Percentiles rank a stretch among this genome's conserved stretches.
Evolutionary conservation across 2,797 vertebrate species (phyloP).

Genomic region (Eulemur coronatus): DNA sequence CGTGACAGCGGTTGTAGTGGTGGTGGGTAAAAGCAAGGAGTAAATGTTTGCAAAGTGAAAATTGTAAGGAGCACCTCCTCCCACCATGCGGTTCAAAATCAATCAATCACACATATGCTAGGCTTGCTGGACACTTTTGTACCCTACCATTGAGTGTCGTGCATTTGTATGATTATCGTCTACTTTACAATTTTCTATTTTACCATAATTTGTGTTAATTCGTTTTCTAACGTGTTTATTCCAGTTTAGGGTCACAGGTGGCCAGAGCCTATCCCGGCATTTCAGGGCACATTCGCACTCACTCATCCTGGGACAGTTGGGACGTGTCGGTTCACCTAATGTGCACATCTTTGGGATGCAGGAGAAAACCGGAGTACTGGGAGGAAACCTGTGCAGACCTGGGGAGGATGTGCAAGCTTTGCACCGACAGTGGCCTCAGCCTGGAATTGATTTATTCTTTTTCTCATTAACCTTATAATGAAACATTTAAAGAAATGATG

Average conservation of each 20-base stretch:
- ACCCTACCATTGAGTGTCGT: fast-evolving
- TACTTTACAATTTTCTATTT: neutral
- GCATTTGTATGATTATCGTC: neutral
- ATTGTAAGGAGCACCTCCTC: neutral
- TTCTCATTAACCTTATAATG: neutral
- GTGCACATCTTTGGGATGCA: neutral
- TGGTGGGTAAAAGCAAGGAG: neutral
- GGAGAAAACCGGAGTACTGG: neutral
- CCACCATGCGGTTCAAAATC: neutral
- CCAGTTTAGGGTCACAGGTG: neutral
- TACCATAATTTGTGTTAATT: neutral
- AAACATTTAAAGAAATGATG: neutral
- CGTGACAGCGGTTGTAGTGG: no score
- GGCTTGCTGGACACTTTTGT: neutral
- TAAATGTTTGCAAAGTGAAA: neutral
- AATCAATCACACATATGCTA: neutral
- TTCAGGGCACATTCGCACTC: neutral
- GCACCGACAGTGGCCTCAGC: neutral
- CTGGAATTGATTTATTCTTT: neutral
- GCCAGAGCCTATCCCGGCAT: neutral
- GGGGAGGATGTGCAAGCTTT: neutral
- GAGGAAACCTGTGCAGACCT: neutral
- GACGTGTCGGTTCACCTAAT: neutral
- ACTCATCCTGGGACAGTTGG: neutral
- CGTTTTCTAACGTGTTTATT: neutral